These are phyloP conservation scores for Semnopithecus entellus DNA, from an alignment of 2,113 vertebrate species.

Conservation along the genomic window DNA sequence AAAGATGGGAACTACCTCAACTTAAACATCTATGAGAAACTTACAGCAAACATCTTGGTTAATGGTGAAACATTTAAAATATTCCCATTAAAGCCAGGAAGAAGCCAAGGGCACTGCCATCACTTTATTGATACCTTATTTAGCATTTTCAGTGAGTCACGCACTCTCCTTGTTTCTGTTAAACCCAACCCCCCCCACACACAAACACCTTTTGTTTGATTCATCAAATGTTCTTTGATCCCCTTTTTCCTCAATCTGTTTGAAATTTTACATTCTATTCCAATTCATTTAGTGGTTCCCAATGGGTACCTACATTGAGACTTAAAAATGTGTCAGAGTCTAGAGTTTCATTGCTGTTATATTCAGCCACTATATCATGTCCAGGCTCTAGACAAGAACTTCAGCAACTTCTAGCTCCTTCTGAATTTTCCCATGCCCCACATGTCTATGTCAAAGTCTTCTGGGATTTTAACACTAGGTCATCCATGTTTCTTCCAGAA, in stretches of 20 bases:
- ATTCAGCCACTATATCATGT: accelerated
- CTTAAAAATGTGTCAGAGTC: neutral
- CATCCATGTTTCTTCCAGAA: neutral
- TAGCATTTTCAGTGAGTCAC: neutral
- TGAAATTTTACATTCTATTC: neutral
- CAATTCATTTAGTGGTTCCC: neutral
- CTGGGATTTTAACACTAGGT: too few relatives aligned
- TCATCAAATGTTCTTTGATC: neutral
- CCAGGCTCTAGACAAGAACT: neutral
- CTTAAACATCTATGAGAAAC: neutral
- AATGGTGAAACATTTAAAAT: neutral
- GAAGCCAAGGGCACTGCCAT: neutral
- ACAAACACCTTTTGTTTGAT: neutral
- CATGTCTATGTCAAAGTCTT: neutral
- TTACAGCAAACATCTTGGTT: neutral
- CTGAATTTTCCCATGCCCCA: neutral
- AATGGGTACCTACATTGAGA: too few relatives aligned
- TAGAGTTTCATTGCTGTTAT: neutral
- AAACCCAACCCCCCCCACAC: neutral
- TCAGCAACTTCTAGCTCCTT: neutral
- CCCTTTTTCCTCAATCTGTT: neutral
- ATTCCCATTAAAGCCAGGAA: neutral
- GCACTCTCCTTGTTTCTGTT: neutral
- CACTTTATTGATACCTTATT: neutral
- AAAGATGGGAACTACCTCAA: neutral